Conservation (phyloP, 2,797 vertebrate species). For the Chromobotia macracanthus region DNA sequence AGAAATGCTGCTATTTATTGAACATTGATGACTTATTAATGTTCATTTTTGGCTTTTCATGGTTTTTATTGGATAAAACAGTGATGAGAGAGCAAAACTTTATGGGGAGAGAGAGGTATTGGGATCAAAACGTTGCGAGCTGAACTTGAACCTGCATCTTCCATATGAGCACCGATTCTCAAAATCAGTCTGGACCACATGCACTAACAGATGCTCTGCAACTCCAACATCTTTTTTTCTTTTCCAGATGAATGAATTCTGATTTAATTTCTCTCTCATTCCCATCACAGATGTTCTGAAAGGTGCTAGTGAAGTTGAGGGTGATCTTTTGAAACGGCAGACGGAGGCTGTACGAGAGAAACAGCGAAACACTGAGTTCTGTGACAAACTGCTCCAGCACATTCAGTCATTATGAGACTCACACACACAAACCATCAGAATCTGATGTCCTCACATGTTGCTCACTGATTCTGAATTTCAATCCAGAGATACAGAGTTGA, state of each 20-base stretch:
- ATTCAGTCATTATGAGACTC: slow-evolving; percentile 67
- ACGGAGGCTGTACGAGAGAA: slow-evolving; percentile 80
- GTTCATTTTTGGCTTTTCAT: not conserved
- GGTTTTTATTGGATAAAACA: not conserved
- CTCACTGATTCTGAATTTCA: too few species aligned
- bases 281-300: slow-evolving; percentile 83
- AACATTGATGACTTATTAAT: too few species aligned
- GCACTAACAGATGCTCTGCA: too few species aligned
- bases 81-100: too few species aligned
- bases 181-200: too few species aligned
- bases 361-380: slow-evolving; percentile 79
- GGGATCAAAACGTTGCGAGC: too few species aligned
- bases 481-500: not conserved
- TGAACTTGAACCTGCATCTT: not conserved
- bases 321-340: slow-evolving; percentile 78
- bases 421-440: too few species aligned
- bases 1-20: not conserved
- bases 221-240: not conserved
- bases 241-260: not conserved
- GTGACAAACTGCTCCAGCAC: slow-evolving; percentile 84
- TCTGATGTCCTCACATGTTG: too few species aligned
- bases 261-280: slow-evolving; percentile 35
- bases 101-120: too few species aligned
- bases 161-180: not conserved
- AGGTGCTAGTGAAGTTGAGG: slow-evolving; percentile 78